A percentile compares a stretch with the other conserved stretches of the same genome.
Evolutionary conservation across 2,113 vertebrate genomes (phyloP).

Genomic region (Ptilonorhynchus violaceus): DNA sequence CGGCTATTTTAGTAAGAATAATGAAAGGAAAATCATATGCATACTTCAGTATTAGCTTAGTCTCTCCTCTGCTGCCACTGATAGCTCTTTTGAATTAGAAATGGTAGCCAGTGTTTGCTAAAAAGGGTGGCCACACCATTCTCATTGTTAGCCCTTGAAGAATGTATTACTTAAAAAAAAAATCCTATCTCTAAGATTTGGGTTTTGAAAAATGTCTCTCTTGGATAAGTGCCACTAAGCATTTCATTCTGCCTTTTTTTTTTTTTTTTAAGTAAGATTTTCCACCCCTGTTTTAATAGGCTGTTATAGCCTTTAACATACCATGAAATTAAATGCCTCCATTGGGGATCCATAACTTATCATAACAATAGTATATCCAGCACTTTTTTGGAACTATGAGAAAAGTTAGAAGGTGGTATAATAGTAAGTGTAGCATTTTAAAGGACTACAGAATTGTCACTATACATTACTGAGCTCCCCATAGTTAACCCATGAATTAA

Average conservation of each 20-base stretch:
- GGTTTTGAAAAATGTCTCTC: neutral
- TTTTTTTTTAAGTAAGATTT: neutral
- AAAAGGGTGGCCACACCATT: neutral
- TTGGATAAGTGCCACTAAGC: neutral
- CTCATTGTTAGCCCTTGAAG: neutral
- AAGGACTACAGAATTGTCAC: conserved; percentile 18
- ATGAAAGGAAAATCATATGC: neutral
- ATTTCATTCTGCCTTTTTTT: neutral
- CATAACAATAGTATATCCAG: conserved; percentile 60
- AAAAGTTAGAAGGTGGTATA: conserved; percentile 29
- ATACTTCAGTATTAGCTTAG: neutral
- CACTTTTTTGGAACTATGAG: conserved; percentile 40
- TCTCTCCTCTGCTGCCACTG: neutral
- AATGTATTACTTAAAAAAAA: neutral
- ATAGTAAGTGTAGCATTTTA: neutral
- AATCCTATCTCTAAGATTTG: neutral
- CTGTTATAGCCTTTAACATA: conserved; percentile 47
- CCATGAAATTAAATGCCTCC: conserved; percentile 59
- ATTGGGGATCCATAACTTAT: conserved; percentile 56
- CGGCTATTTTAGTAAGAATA: neutral
- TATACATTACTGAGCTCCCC: neutral
- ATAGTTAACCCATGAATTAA: conserved; percentile 46
- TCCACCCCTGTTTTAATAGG: conserved; percentile 1
- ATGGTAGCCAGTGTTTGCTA: neutral
- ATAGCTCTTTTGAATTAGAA: neutral